A percentile compares a stretch with the other conserved stretches of the same genome.
These are phyloP conservation scores for Chionodraco myersi DNA, from an alignment of 2,113 vertebrate genomes.

Conservation along the genomic window DNA sequence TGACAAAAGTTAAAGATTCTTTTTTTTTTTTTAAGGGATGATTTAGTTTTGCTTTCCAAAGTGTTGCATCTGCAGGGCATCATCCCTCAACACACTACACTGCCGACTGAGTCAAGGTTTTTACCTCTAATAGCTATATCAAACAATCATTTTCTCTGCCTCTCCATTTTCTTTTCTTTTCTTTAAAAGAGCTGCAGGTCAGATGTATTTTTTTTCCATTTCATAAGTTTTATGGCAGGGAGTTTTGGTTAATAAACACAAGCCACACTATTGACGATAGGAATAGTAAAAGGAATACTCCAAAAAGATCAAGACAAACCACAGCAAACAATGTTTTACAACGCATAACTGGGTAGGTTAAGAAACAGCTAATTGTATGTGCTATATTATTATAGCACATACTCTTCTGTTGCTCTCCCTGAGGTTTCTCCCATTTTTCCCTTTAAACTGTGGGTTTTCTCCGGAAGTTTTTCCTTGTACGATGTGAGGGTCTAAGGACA, in stretches of 20 bases:
- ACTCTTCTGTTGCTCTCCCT: too few species aligned
- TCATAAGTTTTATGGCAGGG: neutral
- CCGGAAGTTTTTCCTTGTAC: too few species aligned
- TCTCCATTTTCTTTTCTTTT: neutral
- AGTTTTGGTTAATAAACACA: neutral
- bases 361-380: neutral
- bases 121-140: neutral
- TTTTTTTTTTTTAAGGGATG: neutral
- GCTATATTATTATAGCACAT: too few species aligned
- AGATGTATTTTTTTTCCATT: neutral
- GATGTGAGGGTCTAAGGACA: too few species aligned
- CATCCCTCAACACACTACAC: constrained; percentile 18
- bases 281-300: too few species aligned
- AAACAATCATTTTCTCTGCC: neutral
- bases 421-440: too few species aligned
- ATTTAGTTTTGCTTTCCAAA: constrained; percentile 9
- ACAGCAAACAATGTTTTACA: neutral
- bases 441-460: too few species aligned
- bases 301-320: neutral
- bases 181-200: neutral
- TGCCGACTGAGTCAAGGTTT: neutral
- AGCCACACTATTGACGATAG: neutral
- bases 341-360: neutral
- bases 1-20: neutral
- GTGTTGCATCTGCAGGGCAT: neutral